Base-by-base conservation (phyloP, 2,888 invertebrate genomes). In the Aphidius colemani region DNA sequence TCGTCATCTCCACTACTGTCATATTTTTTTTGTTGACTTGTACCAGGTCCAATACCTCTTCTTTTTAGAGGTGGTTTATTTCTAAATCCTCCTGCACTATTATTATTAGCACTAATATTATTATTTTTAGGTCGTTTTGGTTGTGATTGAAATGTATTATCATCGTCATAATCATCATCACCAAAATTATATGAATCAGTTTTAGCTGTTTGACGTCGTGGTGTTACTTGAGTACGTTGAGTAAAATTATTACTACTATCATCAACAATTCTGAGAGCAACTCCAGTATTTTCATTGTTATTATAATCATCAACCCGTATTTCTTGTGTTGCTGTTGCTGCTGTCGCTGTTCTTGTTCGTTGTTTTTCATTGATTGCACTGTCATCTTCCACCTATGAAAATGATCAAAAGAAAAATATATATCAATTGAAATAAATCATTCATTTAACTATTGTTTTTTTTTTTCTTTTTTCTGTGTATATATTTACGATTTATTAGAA, bases 341-440 rank as follows among this genome's bases (percentile, higher is more conserved):
- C 8, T 13, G 10, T 18, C 2, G 13, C n/a, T 30, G 48, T 8
- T 48, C 48, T 48, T 13, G 11, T 13, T 11, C 67, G 60, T 62
- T 62, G 59, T 44, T 63, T 75, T 64, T 75, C 72, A 71, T 64
- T 66, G 67, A 71, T 74, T 69, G 64, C 63, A 63, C 70, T 74
- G 66, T 67, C 66, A 61, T 56, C 66, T 48, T 68, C 72, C 68
- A 77, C 74, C 79, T 80, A 75, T 11, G 69, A 68, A 72, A 77
- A 76, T 46, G 64, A 69, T 69, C 66, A 72, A 75, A 73, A 64
- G 65, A 71, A 69, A 74, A 69, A 73, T 71, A 75, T 64, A 63
- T 63, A 65, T 67, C 63, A 55, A 48, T n/a, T 39, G 11, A 48
- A 46, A 48, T 71, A 65, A 72, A 49, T 69, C 71, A 68, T 70